These are phyloP conservation scores for Diabrotica undecimpunctata DNA, from an alignment of 1,140 invertebrate species.

Conservation along the genomic window DNA sequence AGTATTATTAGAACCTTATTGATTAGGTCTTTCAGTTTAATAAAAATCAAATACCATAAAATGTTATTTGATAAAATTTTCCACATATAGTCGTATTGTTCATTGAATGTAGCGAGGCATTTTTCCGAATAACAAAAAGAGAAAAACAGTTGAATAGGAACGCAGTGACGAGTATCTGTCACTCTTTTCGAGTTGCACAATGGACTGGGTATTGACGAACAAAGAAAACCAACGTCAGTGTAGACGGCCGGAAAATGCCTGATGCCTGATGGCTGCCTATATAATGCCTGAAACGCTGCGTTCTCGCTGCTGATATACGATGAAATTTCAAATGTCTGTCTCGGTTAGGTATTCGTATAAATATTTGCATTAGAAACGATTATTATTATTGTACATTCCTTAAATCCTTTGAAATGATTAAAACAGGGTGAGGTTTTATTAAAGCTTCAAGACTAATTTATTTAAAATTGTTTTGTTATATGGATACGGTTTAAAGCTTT, in stretches of 20 bases:
- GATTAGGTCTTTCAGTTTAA: too few relatives aligned
- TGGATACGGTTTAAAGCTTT: too few relatives aligned
- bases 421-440: too few relatives aligned
- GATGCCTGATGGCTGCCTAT: background rate
- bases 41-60: too few relatives aligned
- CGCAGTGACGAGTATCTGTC: background rate
- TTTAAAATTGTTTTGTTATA: too few relatives aligned
- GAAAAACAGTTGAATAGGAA: background rate
- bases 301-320: background rate
- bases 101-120: background rate
- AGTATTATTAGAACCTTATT: too few relatives aligned
- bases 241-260: conserved; percentile 1
- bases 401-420: too few relatives aligned
- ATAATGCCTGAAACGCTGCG: background rate
- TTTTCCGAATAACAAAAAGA: background rate
- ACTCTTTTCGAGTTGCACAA: conserved; percentile 2
- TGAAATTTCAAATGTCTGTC: conserved; percentile 2
- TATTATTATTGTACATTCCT: too few relatives aligned
- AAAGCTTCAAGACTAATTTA: too few relatives aligned
- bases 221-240: background rate
- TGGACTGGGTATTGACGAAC: conserved; percentile 1
- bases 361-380: too few relatives aligned
- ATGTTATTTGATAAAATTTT: background rate
- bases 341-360: background rate
- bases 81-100: background rate